A percentile compares a stretch with the other conserved stretches of the same genome.
phyloP scores from a whole-genome alignment of 2,888 invertebrate species.

The Leucozona laternaria region DNA sequence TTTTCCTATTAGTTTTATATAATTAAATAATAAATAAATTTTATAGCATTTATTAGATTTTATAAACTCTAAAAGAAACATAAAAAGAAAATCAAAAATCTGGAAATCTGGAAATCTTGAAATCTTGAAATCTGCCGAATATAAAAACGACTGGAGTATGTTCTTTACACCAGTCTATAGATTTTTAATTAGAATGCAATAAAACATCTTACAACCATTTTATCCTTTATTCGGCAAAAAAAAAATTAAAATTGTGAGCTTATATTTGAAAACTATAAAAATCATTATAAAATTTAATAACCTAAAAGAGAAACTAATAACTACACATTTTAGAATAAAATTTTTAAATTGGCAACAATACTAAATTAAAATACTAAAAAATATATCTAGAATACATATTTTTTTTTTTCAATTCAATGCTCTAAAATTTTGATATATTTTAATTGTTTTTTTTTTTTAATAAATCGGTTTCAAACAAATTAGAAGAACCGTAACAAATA shows the following conservation, averaged over 20 bases:
- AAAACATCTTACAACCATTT: neutral
- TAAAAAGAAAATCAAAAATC: conserved; percentile 1
- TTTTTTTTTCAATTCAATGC: neutral
- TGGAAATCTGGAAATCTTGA: conserved; percentile 45
- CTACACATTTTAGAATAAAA: conserved; percentile 26
- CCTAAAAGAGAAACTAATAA: conserved; percentile 16
- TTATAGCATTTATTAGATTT: conserved; percentile 74
- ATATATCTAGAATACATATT: conserved; percentile 4
- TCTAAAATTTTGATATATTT: conserved; percentile 13
- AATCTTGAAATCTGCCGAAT: conserved; percentile 43
- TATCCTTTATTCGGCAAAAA: conserved; percentile 18
- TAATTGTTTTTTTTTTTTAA: conserved; percentile 9
- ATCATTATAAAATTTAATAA: conserved; percentile 20
- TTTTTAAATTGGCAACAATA: conserved; percentile 46
- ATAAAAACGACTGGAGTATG: conserved; percentile 49
- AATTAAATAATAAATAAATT: conserved; percentile 57
- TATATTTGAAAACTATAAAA: conserved; percentile 53
- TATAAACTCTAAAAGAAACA: conserved; percentile 47
- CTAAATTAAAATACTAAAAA: conserved; percentile 44
- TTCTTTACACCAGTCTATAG: conserved; percentile 45
- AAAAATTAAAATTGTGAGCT: conserved; percentile 55
- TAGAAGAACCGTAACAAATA: conserved; percentile 56
- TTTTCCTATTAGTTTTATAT: conserved; percentile 74
- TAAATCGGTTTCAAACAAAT: conserved; percentile 47
- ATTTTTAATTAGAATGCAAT: conserved; percentile 20